These are phyloP conservation scores for Pentalonia nigronervosa DNA, from an alignment of 1,140 invertebrate genomes.

Conservation along the genomic window DNA sequence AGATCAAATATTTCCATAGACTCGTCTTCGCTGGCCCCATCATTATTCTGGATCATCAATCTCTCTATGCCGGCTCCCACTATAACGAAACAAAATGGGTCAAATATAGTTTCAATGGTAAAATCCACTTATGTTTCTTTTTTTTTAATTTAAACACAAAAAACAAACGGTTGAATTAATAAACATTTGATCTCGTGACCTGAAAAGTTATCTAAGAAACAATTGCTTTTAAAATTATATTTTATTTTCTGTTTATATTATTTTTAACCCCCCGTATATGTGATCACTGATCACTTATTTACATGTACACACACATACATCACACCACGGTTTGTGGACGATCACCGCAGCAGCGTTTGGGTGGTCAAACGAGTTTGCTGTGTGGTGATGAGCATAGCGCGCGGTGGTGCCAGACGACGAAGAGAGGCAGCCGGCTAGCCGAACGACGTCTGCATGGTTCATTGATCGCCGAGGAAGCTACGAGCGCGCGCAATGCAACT, in stretches of 20 bases:
- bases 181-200: neutral
- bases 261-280: neutral
- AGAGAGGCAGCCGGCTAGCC: neutral
- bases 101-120: neutral
- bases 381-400: neutral
- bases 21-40: slow-evolving; percentile 16
- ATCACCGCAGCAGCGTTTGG: neutral
- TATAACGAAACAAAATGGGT: neutral
- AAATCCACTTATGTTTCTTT: neutral
- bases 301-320: neutral
- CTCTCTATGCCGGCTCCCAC: slow-evolving; percentile 52
- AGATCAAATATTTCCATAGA: slow-evolving; percentile 44
- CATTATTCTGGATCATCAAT: slow-evolving; percentile 48
- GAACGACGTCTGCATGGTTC: slow-evolving; percentile 48
- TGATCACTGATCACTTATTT: neutral
- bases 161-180: neutral
- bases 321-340: neutral
- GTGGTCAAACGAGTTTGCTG: slow-evolving; percentile 51
- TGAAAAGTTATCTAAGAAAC: neutral
- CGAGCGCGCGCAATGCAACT: slow-evolving; percentile 48
- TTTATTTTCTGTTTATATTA: neutral
- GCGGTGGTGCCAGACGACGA: slow-evolving; percentile 4
- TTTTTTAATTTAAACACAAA: neutral
- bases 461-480: slow-evolving; percentile 54
- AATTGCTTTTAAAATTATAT: neutral